These are phyloP conservation scores for Sinelater perroti DNA, from an alignment of 2,888 invertebrate genomes.

Conservation along the genomic window DNA sequence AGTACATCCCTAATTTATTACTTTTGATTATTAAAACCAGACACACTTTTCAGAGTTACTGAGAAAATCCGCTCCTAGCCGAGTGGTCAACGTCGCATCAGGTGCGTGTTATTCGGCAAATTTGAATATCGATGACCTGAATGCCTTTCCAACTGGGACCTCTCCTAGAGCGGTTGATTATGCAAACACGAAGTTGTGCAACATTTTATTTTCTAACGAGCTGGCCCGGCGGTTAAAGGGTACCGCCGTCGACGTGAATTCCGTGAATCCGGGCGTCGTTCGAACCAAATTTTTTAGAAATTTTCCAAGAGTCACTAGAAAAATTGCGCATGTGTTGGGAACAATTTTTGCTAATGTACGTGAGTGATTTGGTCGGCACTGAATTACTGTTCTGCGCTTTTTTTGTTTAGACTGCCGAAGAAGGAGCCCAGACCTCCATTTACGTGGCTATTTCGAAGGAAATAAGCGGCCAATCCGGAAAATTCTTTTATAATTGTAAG, in stretches of 20 bases:
- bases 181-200: slow-evolving; percentile 1
- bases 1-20: slow-evolving; percentile 1
- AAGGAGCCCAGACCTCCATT: slow-evolving; percentile 69
- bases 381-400: no score
- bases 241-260: slow-evolving; percentile 54
- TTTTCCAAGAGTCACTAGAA: not conserved
- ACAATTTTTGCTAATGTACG: not conserved
- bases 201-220: slow-evolving; percentile 43
- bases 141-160: not conserved
- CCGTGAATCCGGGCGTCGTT: slow-evolving; percentile 56
- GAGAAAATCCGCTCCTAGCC: slow-evolving; percentile 53
- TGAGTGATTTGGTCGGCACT: no score
- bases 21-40: slow-evolving; percentile 1
- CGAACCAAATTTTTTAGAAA: slow-evolving; percentile 48
- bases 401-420: slow-evolving; percentile 77
- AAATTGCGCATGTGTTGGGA: no score
- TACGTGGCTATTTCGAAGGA: slow-evolving; percentile 80
- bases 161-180: not conserved
- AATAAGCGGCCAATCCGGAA: slow-evolving; percentile 74
- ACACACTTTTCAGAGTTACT: slow-evolving; percentile 53
- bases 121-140: not conserved
- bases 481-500: slow-evolving; percentile 82
- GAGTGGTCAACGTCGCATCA: not conserved
- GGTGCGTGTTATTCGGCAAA: not conserved
- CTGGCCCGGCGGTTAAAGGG: slow-evolving; percentile 52